These are phyloP conservation scores for Heliothis peltigera DNA, from an alignment of 2,888 invertebrate genomes.

Conservation along the genomic window DNA sequence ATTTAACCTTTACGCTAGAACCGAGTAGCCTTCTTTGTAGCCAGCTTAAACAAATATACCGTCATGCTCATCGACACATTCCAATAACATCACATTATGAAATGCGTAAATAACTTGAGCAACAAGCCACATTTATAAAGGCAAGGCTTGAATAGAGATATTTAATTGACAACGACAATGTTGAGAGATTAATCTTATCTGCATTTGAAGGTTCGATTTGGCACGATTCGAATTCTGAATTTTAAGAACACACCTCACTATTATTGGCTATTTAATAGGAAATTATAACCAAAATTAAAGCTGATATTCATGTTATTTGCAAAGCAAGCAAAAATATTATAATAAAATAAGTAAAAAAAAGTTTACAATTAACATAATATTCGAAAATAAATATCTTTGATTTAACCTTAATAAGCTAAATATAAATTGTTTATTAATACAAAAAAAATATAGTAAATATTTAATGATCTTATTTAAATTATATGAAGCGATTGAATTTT, in stretches of 20 bases:
- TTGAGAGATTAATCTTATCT: slow-evolving; percentile 21
- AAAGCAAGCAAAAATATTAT: no score
- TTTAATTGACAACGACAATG: slow-evolving; percentile 21
- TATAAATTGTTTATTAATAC: no score
- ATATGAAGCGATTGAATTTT: not conserved
- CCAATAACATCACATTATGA: slow-evolving; percentile 30
- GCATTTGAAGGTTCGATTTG: slow-evolving; percentile 9
- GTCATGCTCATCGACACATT: slow-evolving; percentile 24
- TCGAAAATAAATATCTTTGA: no score
- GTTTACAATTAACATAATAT: no score
- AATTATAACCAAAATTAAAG: not conserved
- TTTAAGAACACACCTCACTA: not conserved
- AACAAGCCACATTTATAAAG: slow-evolving; percentile 21
- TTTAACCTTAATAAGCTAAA: no score
- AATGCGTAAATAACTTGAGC: slow-evolving; percentile 30
- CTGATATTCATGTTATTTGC: no score
- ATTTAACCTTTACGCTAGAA: slow-evolving; percentile 32
- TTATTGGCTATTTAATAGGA: no score
- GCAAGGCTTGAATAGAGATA: slow-evolving; percentile 15
- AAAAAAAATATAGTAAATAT: no score
- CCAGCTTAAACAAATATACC: slow-evolving; percentile 34
- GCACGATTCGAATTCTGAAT: slow-evolving; percentile 5
- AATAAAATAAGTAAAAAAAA: no score
- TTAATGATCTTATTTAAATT: no score
- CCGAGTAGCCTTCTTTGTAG: slow-evolving; percentile 15